Base-by-base conservation (phyloP, 2,113 vertebrate species). In the Neolamprologus caudopunctatus region DNA sequence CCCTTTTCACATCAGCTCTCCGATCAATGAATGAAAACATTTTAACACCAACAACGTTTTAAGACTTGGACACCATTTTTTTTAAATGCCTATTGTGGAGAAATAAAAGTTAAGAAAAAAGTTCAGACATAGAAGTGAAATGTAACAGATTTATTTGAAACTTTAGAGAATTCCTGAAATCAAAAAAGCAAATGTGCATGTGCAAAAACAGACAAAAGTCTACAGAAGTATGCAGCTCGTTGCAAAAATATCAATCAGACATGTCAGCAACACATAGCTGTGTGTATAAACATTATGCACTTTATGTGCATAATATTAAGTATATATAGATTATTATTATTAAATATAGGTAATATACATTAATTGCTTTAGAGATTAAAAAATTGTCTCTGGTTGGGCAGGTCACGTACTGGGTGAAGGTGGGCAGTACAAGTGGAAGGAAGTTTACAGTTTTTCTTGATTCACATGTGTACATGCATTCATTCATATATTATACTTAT, bases 381-480 rank as follows among this genome's bases (percentile, higher is more conserved):
- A 7, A 55, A 26, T 5, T 13, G 53, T 55, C 53, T 55, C 53
- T 55, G 53, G 21, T 55, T 55, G 7, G 54, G 54, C 54, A 55
- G 2, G 54, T 55, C 2, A 2, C 21, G 21, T 55, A 26, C 54
- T 55, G 54, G 54, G 21, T 55, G 54, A 55, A 26, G 54, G 54
- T 57, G 54, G 54, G 4, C 54, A 26, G 54, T 5, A 5, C 54
- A 26, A 57, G 54, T 58, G 2, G 26, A 58, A 31, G 14, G 57
- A 58, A 31, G 26, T 31, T 31, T 58, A 58, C 57, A 9, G 57
- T 2, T 21, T 21, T 21, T 21, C 21, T 21, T 21, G 21, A 21
- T 21, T 21, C 21, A 21, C 21, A 58, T 9, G 8, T 58, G 26
- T 6, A 58, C 0, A 26, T 0, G 1, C 54, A 2, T 11, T 1